Base-by-base conservation (phyloP, 2,888 invertebrate species). In the Esperia sulphurella region DNA sequence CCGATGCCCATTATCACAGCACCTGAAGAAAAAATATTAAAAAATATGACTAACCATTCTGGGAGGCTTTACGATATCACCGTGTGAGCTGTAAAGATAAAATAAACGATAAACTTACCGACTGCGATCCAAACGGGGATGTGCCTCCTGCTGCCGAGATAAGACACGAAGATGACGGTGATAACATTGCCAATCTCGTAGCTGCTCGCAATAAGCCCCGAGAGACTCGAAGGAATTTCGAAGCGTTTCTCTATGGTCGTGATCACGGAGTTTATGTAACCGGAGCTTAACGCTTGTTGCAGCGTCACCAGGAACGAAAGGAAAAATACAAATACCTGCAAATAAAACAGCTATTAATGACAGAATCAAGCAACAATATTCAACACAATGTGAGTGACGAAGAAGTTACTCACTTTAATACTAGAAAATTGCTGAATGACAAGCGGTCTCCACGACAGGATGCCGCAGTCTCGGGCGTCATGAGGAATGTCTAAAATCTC, bases 131-230 rank as follows among this genome's bases (percentile, higher is more conserved):
- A 98, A 37, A 96, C 95, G 46, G 97, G 97, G 77, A 97, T 97
- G 81, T 97, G 96, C 57, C 98, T 91, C 53, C 96, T 92, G 68
- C 97, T 96, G 59, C 98, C 98, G 70, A 98, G 93, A 80, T 98
- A 98, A 74, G 97, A 97, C 65, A 98, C 97, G 84, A 98, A 97
- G 76, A 98, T 96, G 68, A 98, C 97, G 35, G 98, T 97, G 74
- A 97, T 95, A 63, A 98, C 96, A 85, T 97, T 97, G 70, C 98
- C 98, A 71, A 97, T 96, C 91, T 98, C 98, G 81, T 97, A 97
- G 67, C 97, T 96, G 68, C 97, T 97, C 50, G 97, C 97, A 61
- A 98, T 96, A 65, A 97, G 92, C 50, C 98, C 97, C 45, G 97
- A 97, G 59, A 96, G 94, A 76, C 96, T 95, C 77, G 97, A 97